Base-by-base conservation (phyloP, 2,113 vertebrate genomes). In the Andinoacara biseriatus region DNA sequence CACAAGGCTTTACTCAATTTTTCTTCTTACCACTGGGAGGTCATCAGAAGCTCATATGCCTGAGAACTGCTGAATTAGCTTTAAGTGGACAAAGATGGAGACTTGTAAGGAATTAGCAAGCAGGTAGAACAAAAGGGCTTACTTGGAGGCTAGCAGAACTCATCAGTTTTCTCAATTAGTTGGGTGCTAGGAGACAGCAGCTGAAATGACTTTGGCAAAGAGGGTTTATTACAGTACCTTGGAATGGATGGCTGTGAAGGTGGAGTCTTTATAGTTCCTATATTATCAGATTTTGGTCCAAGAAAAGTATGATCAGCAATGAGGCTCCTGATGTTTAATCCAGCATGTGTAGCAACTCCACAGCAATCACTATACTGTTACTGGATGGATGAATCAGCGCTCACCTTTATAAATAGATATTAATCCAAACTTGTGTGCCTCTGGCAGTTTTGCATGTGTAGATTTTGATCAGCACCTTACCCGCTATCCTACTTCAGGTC, bases 101-200 rank as follows among this genome's bases (percentile, higher is more conserved):
- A 83, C 87, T 86, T 24, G 15, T 40, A 78, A 84, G 58, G 84
- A 93, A 89, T 88, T 86, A 74, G 87, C 49, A 80, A 87, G 86
- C 82, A 89, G 85, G 72, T 87, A 82, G 58, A 88, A 89, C 82
- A 88, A 90, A 85, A 77, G 82, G 76, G 65, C 84, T 90, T 86
- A 58, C 85, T 85, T 86, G 72, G 78, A 80, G 84, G 76, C 60
- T 80, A 87, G 80, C 76, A 6, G 84, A 58, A 59, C 76, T 91
- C 78, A 88, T 90, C 83, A 75, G 87, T 87, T 91, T 86, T 87
- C 76, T 76, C 57, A 83, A 62, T 86, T 90, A 90, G 76, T 74
- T 77, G 60, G 82, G 79, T 83, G 78, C 81, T 76, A 40, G 67
- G 72, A 86, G 60, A 88, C 63, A 24, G 63, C 17, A 7, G 52